Percentiles rank a stretch among this genome's conserved stretches.
phyloP scores from a whole-genome alignment of 2,888 invertebrate genomes.

The Eupsilia transversa region DNA sequence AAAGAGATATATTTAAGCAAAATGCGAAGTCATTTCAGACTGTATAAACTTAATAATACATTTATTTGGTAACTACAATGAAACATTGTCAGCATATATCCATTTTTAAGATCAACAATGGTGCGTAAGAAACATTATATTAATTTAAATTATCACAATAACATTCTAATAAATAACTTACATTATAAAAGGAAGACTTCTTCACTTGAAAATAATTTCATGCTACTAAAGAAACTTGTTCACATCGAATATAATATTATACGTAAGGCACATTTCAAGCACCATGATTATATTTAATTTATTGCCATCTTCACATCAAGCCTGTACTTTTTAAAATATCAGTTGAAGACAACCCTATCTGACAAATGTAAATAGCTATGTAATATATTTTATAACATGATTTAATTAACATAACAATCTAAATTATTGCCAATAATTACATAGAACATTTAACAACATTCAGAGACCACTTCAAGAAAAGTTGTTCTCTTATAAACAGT shows the following conservation, averaged over 20 bases:
- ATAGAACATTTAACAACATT: constrained; percentile 51
- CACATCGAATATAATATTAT: constrained; percentile 53
- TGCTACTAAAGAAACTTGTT: constrained; percentile 65
- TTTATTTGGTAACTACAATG: constrained; percentile 64
- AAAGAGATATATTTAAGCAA: constrained; percentile 12
- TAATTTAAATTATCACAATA: constrained; percentile 76
- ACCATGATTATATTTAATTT: constrained; percentile 56
- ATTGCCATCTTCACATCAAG: constrained; percentile 62
- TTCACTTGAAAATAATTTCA: constrained; percentile 59
- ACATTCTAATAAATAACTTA: constrained; percentile 68
- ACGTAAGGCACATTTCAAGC: constrained; percentile 76
- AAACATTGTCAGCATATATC: constrained; percentile 55
- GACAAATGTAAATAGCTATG: constrained; percentile 51
- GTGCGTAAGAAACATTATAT: constrained; percentile 50
- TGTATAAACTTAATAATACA: constrained; percentile 52
- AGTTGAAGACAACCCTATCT: constrained; percentile 31
- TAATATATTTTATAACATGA: constrained; percentile 47
- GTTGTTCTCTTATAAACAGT: constrained; percentile 27
- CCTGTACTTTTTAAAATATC: constrained; percentile 28
- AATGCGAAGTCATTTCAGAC: constrained; percentile 39
- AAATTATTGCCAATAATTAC: constrained; percentile 52
- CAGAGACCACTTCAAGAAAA: constrained; percentile 55
- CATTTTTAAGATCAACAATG: constrained; percentile 55
- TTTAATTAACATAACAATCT: constrained; percentile 35
- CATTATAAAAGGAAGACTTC: constrained; percentile 71